Percentiles rank a stretch among this genome's conserved stretches.
phyloP scores from a whole-genome alignment of 2,113 vertebrate species.

The Aythya baeri region DNA sequence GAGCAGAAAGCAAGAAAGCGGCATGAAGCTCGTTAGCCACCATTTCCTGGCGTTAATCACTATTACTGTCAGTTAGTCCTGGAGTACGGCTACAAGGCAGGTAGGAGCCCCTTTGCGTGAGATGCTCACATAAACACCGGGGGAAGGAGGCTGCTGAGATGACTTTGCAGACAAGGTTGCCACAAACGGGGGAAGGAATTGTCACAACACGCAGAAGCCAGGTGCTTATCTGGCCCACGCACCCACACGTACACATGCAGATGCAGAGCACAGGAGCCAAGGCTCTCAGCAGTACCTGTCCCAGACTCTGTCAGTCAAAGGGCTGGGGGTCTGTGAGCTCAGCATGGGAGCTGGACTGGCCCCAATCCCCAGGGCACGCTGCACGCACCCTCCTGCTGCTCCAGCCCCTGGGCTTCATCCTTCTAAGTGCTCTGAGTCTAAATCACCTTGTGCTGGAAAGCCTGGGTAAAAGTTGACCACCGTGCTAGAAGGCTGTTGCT shows the following conservation, averaged over 20 bases:
- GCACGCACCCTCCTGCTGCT: neutral
- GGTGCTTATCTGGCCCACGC: neutral
- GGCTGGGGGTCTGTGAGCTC: neutral
- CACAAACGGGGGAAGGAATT: neutral
- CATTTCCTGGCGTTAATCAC: fast-evolving
- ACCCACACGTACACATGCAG: neutral
- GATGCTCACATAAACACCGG: neutral
- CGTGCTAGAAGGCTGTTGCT: neutral
- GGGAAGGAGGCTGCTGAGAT: neutral
- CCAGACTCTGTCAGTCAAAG: neutral
- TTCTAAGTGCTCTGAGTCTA: neutral
- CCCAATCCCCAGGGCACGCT: neutral
- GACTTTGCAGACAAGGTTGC: neutral
- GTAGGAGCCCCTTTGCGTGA: fast-evolving
- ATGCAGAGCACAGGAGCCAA: neutral
- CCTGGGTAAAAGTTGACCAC: neutral
- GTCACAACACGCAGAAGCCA: neutral
- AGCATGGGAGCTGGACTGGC: fast-evolving
- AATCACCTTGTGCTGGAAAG: neutral
- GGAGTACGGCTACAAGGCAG: neutral
- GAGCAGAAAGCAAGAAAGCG: neutral
- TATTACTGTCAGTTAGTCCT: no score
- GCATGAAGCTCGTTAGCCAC: neutral
- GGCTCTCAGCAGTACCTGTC: neutral
- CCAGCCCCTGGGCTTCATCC: neutral